These are phyloP conservation scores for Epiblema foenella DNA, from an alignment of 2,888 invertebrate species.

Conservation along the genomic window DNA sequence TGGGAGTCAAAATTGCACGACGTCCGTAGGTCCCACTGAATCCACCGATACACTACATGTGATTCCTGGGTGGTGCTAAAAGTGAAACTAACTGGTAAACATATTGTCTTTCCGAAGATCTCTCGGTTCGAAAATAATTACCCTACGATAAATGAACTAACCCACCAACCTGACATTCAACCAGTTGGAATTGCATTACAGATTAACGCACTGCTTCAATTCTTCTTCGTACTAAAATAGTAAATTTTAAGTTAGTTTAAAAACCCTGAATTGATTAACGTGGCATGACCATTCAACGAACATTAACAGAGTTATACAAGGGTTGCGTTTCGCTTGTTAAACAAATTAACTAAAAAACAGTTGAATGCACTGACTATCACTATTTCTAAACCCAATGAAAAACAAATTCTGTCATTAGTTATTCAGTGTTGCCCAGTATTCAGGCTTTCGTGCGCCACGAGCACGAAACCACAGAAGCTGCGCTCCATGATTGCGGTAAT, in stretches of 20 bases:
- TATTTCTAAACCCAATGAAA: background rate
- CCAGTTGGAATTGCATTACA: background rate
- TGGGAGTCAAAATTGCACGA: too few species aligned
- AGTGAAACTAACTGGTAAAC: too few species aligned
- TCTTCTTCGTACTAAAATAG: background rate
- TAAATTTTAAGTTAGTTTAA: background rate
- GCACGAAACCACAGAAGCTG: slow-evolving; percentile 41
- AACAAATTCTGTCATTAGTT: slow-evolving; percentile 25
- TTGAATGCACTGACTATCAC: background rate
- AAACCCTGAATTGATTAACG: background rate
- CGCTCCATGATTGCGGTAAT: slow-evolving; percentile 44
- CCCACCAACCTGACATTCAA: too few species aligned
- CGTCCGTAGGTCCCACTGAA: too few species aligned
- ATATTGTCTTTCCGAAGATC: too few species aligned
- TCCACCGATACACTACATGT: too few species aligned
- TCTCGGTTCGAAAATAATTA: too few species aligned
- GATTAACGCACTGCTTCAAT: background rate
- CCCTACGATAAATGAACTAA: too few species aligned
- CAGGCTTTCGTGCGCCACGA: slow-evolving; percentile 32
- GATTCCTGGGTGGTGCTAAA: too few species aligned
- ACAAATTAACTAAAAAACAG: background rate
- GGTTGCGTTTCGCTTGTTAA: background rate
- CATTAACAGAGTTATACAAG: background rate
- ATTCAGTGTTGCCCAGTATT: slow-evolving; percentile 27
- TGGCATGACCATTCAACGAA: background rate